These are phyloP conservation scores for Catharus fuscescens DNA, from an alignment of 2,113 vertebrate species.

Conservation along the genomic window DNA sequence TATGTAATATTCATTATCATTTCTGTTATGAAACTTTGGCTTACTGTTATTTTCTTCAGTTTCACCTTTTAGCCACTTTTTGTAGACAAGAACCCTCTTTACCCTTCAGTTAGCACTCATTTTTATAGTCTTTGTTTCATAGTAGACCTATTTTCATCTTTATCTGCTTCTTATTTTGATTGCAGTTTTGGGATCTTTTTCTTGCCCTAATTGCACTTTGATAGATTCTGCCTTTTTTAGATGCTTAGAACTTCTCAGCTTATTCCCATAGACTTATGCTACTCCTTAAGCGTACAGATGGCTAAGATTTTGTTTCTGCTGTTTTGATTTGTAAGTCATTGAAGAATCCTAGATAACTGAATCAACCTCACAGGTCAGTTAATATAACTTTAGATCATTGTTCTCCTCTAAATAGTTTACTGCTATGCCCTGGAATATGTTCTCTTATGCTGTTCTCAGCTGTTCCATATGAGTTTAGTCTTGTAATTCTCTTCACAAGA, in stretches of 20 bases:
- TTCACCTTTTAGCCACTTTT: neutral
- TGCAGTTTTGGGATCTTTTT: neutral
- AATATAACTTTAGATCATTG: neutral
- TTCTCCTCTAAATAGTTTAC: neutral
- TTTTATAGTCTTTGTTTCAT: neutral
- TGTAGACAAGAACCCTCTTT: neutral
- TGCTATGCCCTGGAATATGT: neutral
- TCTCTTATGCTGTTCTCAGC: neutral
- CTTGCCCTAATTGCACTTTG: neutral
- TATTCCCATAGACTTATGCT: neutral
- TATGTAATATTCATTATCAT: neutral
- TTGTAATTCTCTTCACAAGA: neutral
- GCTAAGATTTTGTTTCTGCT: neutral
- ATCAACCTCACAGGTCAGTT: neutral
- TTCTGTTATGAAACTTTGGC: neutral
- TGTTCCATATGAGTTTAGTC: neutral
- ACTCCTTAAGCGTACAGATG: neutral
- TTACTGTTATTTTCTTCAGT: neutral
- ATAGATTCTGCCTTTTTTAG: neutral
- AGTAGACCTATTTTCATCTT: neutral
- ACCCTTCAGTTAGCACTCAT: neutral
- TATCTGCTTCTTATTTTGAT: neutral
- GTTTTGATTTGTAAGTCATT: neutral
- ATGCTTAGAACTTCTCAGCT: neutral
- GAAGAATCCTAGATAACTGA: neutral